Conservation (phyloP, 1,140 invertebrate genomes). For the Pogonomyrmex californicus region DNA sequence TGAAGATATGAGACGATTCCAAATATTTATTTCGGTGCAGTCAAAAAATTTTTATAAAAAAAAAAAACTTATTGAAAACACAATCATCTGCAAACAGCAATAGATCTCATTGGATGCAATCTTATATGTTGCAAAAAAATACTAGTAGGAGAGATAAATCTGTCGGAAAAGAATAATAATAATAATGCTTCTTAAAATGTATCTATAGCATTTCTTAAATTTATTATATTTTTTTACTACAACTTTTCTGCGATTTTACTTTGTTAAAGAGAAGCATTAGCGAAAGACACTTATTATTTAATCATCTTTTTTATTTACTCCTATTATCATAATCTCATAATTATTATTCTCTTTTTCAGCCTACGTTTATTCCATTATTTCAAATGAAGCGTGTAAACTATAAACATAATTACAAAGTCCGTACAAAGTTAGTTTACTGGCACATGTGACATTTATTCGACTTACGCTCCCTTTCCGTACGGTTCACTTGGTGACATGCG, state of each 20-base stretch:
- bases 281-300: background rate
- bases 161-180: background rate
- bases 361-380: background rate
- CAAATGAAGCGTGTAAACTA: background rate
- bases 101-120: no score
- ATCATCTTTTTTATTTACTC: background rate
- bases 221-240: background rate
- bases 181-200: background rate
- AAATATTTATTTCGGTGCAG: no score
- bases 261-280: background rate
- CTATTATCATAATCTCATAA: background rate
- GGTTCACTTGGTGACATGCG: conserved; percentile 37
- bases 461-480: background rate
- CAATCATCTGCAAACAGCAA: no score
- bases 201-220: background rate
- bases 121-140: background rate
- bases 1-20: no score
- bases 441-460: conserved; percentile 36
- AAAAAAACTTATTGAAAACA: no score
- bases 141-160: no score
- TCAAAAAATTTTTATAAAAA: no score
- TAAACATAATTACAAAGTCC: background rate
- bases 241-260: background rate
- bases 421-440: conserved; percentile 3
- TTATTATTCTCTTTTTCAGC: background rate